Base-by-base conservation (phyloP, 2,797 vertebrate genomes). In the Falco columbarius region DNA sequence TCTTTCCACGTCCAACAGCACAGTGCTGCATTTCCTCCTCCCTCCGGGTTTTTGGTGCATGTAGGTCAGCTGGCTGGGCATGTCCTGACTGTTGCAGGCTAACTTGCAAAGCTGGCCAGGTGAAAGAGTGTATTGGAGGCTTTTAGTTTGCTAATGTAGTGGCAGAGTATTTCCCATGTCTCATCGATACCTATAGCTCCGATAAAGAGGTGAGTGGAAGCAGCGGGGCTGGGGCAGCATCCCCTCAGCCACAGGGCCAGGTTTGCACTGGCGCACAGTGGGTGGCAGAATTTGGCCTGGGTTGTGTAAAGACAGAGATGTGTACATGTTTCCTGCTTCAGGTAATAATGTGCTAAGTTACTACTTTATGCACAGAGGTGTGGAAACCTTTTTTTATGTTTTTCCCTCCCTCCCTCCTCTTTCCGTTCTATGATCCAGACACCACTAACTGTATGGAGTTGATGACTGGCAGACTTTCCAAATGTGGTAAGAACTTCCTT, bases 381-480 rank as follows among this genome's bases (percentile, higher is more conserved):
- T 96, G 94, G 97, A 97, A 97, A 97, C 94, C 85, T 77, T 97
- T 96, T 93, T 97, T 96, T 97, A 95, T 96, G 96, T 97, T 97
- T 97, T 90, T 97, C 97, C 97, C 95, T 97, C 96, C 97, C 96
- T 96, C 97, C 97, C 96, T 97, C 98, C 98, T 98, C 95, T 98
- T 98, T 97, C 97, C 97, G 24, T 98, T 98, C 98, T 98, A 94
- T 98, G 98, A 98, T 98, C 98, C 98, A 99, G 99, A 99, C 98
- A 98, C 97, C 97, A 98, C 98, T 98, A 99, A 99, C 98, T 98
- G 98, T 98, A 98, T 99, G 96, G 98, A 99, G 90, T 97, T 98
- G 98, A 98, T 98, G 98, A 98, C 98, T 98, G 98, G 98, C 98
- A 99, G 98, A 98, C 98, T 99, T 98, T 99, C 98, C 98, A 99